Percentiles rank a stretch among this genome's conserved stretches.
Evolutionary conservation across 2,113 vertebrate genomes (phyloP).

Genomic region (Pipa parva): DNA sequence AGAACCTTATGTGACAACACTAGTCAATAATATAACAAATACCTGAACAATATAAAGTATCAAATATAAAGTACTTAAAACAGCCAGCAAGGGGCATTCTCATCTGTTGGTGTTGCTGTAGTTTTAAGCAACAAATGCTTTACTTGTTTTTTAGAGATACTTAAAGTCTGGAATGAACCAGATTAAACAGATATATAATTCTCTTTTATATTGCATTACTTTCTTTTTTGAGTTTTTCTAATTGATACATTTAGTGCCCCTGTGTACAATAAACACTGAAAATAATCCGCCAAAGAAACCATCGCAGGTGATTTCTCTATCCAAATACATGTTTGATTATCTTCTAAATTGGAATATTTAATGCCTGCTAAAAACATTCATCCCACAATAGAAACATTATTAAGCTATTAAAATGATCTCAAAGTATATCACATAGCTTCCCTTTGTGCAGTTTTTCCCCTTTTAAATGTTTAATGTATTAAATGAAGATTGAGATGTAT

Average conservation of each 20-base stretch:
- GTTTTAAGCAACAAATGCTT: too few species aligned
- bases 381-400: slow-evolving; percentile 1
- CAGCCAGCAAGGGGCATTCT: too few species aligned
- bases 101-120: too few species aligned
- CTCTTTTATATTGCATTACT: neutral
- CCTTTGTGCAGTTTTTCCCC: neutral
- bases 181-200: too few species aligned
- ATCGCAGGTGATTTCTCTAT: neutral
- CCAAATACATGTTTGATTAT: neutral
- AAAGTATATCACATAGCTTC: neutral
- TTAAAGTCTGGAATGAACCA: too few species aligned
- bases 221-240: neutral
- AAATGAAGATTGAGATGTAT: neutral
- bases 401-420: neutral
- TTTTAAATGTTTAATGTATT: neutral
- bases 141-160: too few species aligned
- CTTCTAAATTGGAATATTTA: slow-evolving; percentile 5
- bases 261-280: neutral
- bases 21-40: too few species aligned
- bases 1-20: too few species aligned
- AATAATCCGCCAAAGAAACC: neutral
- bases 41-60: too few species aligned
- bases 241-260: neutral
- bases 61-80: too few species aligned
- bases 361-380: neutral